Evolutionary conservation across 2,888 invertebrate genomes (phyloP), one percentile per base, ranked within the genome.

Genomic region (Trypoxylon attenuatum): DNA sequence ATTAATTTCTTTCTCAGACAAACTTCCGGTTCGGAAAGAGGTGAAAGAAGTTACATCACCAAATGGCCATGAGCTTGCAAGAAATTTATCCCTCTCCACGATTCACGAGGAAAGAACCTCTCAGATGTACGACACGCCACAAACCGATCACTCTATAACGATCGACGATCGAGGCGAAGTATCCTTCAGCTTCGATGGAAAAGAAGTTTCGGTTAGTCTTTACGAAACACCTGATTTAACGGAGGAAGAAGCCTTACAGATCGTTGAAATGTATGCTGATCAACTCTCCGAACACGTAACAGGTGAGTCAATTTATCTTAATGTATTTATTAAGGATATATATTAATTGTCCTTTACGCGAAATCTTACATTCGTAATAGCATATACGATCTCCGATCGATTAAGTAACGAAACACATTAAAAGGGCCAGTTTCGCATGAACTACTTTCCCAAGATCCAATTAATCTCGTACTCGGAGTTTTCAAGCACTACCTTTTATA

Each of bases 231-330:
- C 96, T 0, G 96, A 96, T 87, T 89, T 96, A 49, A 96, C 96
- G 0, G 96, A 96, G 87, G 95, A 96, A 86, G 96, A 96, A 88
- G 96, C 96, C 0, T 89, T 96, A 25, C 94, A 96, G 88, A 95
- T 96, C 78, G 94, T 96, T 0, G 96, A 96, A 89, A 96, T 96
- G 95, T 96, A 96, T 82, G 96, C 96, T 0, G 96, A 96, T 84
- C 96, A 96, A 87, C 89, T 96, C 58, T 96, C 96, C 0, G 96
- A 96, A 88, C 94, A 96, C 82, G 93, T 96, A 8, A 90, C 91
- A 71, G 91, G 91, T 91, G 83, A 84, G 49, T 1, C 10, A 47
- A 22, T n/a, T n/a, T n/a, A n/a, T n/a, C n/a, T n/a, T n/a, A n/a
- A n/a, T n/a, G n/a, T n/a, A n/a, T n/a, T n/a, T n/a, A n/a, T n/a